Percentiles rank a stretch among this genome's conserved stretches.
These are phyloP conservation scores for Mycalesis mineus DNA, from an alignment of 2,888 invertebrate species.

Conservation along the genomic window DNA sequence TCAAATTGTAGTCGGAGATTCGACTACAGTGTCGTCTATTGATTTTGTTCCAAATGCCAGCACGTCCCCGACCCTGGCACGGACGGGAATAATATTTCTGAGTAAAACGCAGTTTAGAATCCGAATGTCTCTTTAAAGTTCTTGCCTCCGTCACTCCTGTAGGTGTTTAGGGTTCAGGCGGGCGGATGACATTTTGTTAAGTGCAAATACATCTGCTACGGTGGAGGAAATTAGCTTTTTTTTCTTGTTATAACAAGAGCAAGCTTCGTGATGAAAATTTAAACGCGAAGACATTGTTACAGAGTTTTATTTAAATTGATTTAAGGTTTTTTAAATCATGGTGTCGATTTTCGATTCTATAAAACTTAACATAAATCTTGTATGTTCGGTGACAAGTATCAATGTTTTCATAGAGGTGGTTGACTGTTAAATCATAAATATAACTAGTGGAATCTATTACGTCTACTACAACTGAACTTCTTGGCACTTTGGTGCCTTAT, in stretches of 20 bases:
- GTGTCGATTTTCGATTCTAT: too few species aligned
- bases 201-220: background rate
- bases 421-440: too few species aligned
- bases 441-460: too few species aligned
- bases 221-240: background rate
- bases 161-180: background rate
- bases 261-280: background rate
- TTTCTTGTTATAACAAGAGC: background rate
- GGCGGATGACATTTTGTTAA: background rate
- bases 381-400: too few species aligned
- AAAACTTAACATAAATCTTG: too few species aligned
- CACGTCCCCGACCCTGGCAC: conserved; percentile 39
- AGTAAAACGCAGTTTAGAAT: conserved; percentile 32
- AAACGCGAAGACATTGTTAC: background rate
- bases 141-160: background rate
- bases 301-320: too few species aligned
- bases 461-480: too few species aligned
- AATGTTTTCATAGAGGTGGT: too few species aligned
- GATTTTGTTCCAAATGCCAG: conserved; percentile 53
- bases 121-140: conserved; percentile 32
- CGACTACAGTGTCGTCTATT: conserved; percentile 50
- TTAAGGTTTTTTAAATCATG: too few species aligned
- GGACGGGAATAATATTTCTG: conserved; percentile 38
- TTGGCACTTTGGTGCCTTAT: too few species aligned
- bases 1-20: conserved; percentile 14